Conservation (phyloP, 2,888 invertebrate genomes). For the Podabrus alpinus region DNA sequence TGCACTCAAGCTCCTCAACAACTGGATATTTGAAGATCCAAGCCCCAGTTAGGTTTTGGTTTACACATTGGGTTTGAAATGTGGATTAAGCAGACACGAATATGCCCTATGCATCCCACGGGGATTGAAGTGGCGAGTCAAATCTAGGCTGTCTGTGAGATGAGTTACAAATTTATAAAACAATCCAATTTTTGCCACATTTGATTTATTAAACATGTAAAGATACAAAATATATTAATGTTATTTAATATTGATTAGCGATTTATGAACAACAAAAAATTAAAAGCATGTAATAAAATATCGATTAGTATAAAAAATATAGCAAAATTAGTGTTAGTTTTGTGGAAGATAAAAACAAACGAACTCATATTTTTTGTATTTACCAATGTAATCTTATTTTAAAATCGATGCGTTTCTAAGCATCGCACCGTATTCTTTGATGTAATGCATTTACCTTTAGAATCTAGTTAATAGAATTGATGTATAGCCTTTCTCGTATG, state of each 20-base stretch:
- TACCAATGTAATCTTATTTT: not conserved
- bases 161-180: no score
- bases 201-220: no score
- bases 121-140: no score
- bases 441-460: not conserved
- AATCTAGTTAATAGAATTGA: not conserved
- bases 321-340: not conserved
- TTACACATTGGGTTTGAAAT: no score
- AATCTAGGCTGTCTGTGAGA: no score
- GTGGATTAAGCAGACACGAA: no score
- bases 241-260: not conserved
- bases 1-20: no score
- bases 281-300: not conserved
- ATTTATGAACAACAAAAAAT: not conserved
- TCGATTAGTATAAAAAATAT: not conserved
- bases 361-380: not conserved
- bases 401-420: not conserved
- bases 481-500: not conserved
- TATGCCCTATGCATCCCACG: no score
- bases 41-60: no score
- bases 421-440: not conserved
- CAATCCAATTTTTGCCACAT: not conserved
- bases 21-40: no score
- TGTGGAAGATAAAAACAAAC: not conserved
- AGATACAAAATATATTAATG: no score